Percentiles rank a stretch among this genome's conserved stretches.
phyloP scores from a whole-genome alignment of 2,888 invertebrate species.

The Camponotus fellah region DNA sequence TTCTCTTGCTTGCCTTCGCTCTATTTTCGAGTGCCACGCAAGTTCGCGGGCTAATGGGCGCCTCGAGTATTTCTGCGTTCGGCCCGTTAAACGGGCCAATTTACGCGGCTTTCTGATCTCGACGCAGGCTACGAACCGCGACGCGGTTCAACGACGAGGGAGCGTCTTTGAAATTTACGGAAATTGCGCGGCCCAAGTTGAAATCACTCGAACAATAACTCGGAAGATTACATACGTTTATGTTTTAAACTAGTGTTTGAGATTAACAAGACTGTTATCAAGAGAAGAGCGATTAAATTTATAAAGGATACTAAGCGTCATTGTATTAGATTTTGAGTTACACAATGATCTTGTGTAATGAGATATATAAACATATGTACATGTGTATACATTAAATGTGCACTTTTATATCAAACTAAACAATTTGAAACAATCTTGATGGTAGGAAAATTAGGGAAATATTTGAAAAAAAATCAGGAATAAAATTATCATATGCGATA shows the following conservation, averaged over 20 bases:
- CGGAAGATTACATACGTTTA: not conserved
- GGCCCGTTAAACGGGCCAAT: conserved; percentile 67
- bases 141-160: conserved; percentile 23
- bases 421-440: not conserved
- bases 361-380: not conserved
- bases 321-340: not conserved
- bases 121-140: conserved; percentile 17
- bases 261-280: not conserved
- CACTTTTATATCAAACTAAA: not conserved
- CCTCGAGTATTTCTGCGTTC: conserved; percentile 76
- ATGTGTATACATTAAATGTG: not conserved
- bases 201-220: conserved; percentile 16
- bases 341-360: not conserved
- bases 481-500: not conserved
- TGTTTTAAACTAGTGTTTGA: not conserved
- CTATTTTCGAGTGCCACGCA: conserved; percentile 50
- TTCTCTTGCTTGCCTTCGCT: conserved; percentile 55
- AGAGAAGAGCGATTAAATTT: not conserved
- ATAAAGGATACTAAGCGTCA: not conserved
- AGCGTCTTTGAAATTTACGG: conserved; percentile 24
- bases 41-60: conserved; percentile 69
- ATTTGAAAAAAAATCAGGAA: not conserved
- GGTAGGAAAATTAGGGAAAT: not conserved
- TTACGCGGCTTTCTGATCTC: conserved; percentile 70
- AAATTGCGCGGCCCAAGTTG: not conserved